Percentiles rank a stretch among this genome's conserved stretches.
phyloP scores from a whole-genome alignment of 2,113 vertebrate species.

The Varanus komodoensis region DNA sequence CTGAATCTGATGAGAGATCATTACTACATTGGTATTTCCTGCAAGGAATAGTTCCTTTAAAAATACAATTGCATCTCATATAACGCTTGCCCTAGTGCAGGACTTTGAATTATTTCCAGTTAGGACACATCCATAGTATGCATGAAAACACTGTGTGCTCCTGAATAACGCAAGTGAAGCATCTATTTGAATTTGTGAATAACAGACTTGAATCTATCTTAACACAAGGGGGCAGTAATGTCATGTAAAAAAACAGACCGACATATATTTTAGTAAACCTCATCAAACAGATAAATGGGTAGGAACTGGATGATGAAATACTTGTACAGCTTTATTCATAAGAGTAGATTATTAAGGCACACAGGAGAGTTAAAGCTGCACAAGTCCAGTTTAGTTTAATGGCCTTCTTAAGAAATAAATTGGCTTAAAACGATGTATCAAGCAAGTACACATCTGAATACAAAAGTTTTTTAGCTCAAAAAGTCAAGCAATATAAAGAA shows the following conservation, averaged over 20 bases:
- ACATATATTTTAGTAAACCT: background rate
- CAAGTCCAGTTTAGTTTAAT: background rate
- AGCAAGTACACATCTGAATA: constrained; percentile 18
- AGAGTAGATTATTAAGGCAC: background rate
- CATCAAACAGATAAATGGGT: background rate
- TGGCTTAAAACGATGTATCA: background rate
- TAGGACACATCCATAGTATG: background rate
- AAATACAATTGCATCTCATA: background rate
- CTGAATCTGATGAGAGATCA: background rate
- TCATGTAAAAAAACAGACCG: constrained; percentile 31
- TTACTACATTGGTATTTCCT: background rate
- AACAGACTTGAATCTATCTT: background rate
- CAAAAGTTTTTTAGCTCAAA: constrained; percentile 37
- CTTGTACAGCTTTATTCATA: background rate
- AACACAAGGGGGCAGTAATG: constrained; percentile 72
- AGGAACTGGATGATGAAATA: constrained; percentile 17
- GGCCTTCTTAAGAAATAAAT: background rate
- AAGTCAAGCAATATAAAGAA: constrained; percentile 10
- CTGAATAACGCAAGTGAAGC: background rate
- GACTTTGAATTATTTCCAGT: background rate
- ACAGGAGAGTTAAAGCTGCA: background rate
- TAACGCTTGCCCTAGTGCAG: background rate
- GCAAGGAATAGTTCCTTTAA: background rate
- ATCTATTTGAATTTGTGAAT: background rate
- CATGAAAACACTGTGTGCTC: background rate